phyloP scores from a whole-genome alignment of 2,888 invertebrate species.

The Endotricha flammealis region DNA sequence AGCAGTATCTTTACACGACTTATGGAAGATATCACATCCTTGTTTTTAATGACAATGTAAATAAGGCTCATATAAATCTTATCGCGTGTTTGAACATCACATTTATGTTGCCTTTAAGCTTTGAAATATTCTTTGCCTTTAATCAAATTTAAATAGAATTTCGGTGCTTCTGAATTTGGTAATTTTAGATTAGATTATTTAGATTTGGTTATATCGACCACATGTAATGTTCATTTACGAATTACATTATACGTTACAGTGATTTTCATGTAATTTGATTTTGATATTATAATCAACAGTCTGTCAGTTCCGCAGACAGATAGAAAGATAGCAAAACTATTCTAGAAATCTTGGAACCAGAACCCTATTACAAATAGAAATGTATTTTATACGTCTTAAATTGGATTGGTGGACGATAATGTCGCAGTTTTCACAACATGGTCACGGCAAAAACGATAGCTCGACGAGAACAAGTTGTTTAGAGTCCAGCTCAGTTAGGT shows the following conservation, averaged over 20 bases:
- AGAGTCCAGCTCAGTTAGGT: constrained; percentile 50
- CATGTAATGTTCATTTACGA: no score
- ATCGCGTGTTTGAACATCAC: constrained; percentile 19
- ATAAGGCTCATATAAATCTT: constrained; percentile 26
- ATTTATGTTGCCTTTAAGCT: constrained; percentile 26
- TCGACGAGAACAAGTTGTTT: constrained; percentile 38
- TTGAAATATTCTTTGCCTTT: constrained; percentile 7
- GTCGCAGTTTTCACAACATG: constrained; percentile 41
- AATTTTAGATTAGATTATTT: constrained; percentile 1
- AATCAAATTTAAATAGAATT: neutral
- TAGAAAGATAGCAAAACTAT: no score
- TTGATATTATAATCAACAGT: no score
- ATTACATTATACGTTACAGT: no score
- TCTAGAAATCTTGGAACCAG: neutral
- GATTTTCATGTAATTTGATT: no score
- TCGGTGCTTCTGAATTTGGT: neutral
- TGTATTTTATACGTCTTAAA: no score
- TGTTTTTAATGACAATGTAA: constrained; percentile 27
- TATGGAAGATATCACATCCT: constrained; percentile 2
- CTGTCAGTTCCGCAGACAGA: no score
- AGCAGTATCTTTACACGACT: constrained; percentile 9
- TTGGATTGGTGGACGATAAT: constrained; percentile 21
- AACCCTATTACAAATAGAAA: no score
- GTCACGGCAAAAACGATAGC: no score
- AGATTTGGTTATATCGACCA: no score